Evolutionary conservation across 1,140 invertebrate genomes (phyloP), one percentile per base, ranked within the genome.

Genomic region (Hypsibius dujardini): DNA sequence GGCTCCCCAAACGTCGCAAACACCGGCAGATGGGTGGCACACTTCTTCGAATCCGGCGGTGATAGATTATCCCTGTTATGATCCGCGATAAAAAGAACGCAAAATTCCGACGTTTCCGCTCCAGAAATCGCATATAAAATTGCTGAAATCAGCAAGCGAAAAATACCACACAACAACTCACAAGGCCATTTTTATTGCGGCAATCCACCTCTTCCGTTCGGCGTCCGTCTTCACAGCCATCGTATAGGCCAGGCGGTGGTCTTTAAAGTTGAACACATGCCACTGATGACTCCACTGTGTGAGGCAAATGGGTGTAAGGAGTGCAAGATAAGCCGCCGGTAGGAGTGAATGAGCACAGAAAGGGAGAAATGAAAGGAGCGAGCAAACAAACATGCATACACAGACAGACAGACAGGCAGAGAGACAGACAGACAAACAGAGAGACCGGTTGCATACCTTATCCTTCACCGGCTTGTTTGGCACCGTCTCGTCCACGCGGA

Each of bases 151-250:
- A 75, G 3, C 42, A 59, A 42, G 40, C 2, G 46, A n/a, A 59
- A 42, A n/a, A 69, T 47, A 14, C 59, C 56, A 47, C 2, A n/a
- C 46, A 69, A 47, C 47, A 42, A 80, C 87, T 86, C 80, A 92
- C 89, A 95, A 86, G 59, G 92, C 92, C 76, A 94, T 89, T 70
- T 87, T 85, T 46, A 97, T 86, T 2, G 91, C 90, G 76, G 91
- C 90, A 28, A 95, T 87, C 91, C 93, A 95, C 78, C 90, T 88
- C 73, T 86, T 82, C 73, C 91, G 89, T 72, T 87, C 85, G 56
- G 93, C 90, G 74, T 91, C 89, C 3, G 87, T 92, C 77, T 91
- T 86, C 1, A 91, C 88, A 78, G 87, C 92, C 76, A 96, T 85
- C 2, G 92, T 95, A 77, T 88, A 95, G 2, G 88, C 91, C 47